Percentiles rank a stretch among this genome's conserved stretches.
phyloP scores from a whole-genome alignment of 2,888 invertebrate genomes.

The Mesoligia furuncula region DNA sequence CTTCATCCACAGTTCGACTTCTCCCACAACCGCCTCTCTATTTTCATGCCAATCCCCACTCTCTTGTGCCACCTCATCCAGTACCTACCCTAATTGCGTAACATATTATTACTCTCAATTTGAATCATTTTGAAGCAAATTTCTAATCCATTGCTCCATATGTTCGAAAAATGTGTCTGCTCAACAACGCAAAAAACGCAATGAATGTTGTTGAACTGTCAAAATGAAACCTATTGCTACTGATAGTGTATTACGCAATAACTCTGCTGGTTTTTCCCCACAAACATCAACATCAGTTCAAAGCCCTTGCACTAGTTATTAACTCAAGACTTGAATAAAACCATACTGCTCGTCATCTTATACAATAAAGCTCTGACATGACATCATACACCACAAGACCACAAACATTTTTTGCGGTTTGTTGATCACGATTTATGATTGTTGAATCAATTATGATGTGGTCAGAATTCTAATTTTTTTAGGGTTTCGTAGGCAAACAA shows the following conservation, averaged over 20 bases:
- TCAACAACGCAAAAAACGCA: no score
- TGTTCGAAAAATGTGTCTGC: no score
- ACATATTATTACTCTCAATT: no score
- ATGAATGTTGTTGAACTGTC: no score
- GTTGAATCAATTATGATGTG: neutral
- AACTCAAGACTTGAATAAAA: conserved; percentile 7
- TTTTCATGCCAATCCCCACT: neutral
- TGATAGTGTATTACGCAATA: no score
- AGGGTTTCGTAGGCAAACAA: neutral
- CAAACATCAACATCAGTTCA: neutral
- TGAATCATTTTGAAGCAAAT: no score
- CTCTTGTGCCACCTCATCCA: neutral
- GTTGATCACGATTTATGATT: neutral
- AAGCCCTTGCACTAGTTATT: conserved; percentile 5
- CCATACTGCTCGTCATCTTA: neutral
- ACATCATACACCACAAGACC: conserved; percentile 5
- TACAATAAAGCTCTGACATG: conserved; percentile 2
- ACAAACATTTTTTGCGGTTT: conserved; percentile 4
- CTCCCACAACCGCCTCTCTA: neutral
- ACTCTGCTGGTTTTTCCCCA: neutral
- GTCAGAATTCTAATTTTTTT: neutral
- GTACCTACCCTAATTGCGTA: no score
- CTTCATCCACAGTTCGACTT: neutral
- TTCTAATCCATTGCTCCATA: no score
- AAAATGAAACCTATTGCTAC: no score